Conservation (phyloP, 2,797 vertebrate species). For the Myotis daubentonii region DNA sequence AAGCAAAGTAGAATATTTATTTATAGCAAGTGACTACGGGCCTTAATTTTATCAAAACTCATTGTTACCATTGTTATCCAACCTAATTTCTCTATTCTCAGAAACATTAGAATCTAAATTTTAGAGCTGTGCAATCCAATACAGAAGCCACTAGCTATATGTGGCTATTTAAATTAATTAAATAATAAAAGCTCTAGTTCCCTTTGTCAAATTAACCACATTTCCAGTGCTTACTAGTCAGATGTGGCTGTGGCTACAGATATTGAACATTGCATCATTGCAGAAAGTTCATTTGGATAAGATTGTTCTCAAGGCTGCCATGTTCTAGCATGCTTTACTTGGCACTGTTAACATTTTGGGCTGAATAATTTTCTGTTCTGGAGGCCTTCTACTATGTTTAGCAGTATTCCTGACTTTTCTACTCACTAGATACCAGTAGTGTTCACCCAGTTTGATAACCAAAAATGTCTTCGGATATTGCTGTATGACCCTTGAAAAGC, state of each 20-base stretch:
- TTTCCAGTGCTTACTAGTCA: background rate
- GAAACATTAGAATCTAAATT: slow-evolving; percentile 12
- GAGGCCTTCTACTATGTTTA: slow-evolving; percentile 20
- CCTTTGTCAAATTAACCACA: background rate
- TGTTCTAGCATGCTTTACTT: slow-evolving; percentile 13
- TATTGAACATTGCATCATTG: background rate
- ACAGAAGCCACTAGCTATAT: background rate
- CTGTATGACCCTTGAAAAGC: background rate
- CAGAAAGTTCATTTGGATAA: slow-evolving; percentile 21
- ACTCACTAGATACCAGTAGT: background rate
- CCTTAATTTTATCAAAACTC: slow-evolving; percentile 53
- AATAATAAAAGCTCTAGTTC: slow-evolving; percentile 41
- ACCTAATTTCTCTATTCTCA: slow-evolving; percentile 12
- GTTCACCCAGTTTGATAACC: background rate
- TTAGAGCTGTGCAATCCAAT: background rate
- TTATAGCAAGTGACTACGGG: background rate
- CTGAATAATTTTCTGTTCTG: background rate
- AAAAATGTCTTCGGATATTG: background rate
- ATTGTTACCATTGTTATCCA: slow-evolving; percentile 10
- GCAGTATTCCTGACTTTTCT: background rate
- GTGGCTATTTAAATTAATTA: slow-evolving; percentile 34
- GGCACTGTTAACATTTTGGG: background rate
- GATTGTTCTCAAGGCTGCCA: background rate
- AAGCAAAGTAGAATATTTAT: slow-evolving; percentile 45
- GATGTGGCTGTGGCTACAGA: background rate